Base-by-base conservation (phyloP, 2,888 invertebrate genomes). In the Augiades crinisus region DNA sequence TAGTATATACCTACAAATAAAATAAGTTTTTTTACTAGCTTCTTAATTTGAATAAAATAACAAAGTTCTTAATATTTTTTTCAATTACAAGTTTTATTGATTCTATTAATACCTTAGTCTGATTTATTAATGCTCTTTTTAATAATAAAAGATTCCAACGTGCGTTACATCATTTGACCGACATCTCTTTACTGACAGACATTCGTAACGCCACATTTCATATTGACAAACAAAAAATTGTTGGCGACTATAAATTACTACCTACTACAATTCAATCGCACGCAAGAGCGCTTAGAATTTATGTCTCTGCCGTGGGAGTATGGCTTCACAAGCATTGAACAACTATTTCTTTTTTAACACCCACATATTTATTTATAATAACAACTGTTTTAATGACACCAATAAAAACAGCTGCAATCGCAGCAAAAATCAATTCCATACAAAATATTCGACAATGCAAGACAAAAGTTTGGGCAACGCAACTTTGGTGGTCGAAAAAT, bases 401-500 rank as follows among this genome's bases (percentile, higher is more conserved):
- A n/a, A n/a, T n/a, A n/a, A n/a, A n/a, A n/a, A n/a, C n/a, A n/a
- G n/a, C n/a, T n/a, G n/a, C n/a, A n/a, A n/a, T n/a, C n/a, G n/a
- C n/a, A n/a, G n/a, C n/a, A n/a, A n/a, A n/a, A n/a, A n/a, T n/a
- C n/a, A n/a, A 41, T 24, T 41, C 40, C 40, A 49, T 31, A 49
- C 47, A 27, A 24, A 49, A 49, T 34, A 41, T n/a, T n/a, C n/a
- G n/a, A n/a, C n/a, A n/a, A n/a, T n/a, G n/a, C n/a, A n/a, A n/a
- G n/a, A n/a, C n/a, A 49, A 49, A 49, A 49, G 30, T 49, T 49
- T 24, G 21, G 38, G 24, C n/a, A 37, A 34, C 41, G 21, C 47
- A 56, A 55, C 57, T 56, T 44, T 56, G 58, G 53, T 60, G 61
- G 59, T 56, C 58, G 59, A 65, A 67, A 49, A 67, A 67, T 66